Evolutionary conservation across 2,888 invertebrate species (phyloP).

Genomic region (Troilus luridus): DNA sequence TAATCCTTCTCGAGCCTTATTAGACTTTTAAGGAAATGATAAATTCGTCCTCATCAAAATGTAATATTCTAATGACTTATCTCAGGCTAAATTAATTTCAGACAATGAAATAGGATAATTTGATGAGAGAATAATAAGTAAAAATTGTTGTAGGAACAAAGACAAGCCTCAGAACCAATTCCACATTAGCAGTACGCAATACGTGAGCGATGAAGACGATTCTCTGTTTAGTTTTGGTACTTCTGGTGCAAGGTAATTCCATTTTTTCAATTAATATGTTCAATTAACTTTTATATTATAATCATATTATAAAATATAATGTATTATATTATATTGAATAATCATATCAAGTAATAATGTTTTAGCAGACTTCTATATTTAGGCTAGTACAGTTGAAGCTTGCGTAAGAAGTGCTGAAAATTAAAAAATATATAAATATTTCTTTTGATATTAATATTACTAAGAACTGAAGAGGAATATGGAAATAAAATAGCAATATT

Average conservation of each 20-base stretch:
- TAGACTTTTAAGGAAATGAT: background rate
- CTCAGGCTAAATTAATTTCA: background rate
- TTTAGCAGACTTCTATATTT: too few relatives aligned
- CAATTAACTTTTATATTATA: background rate
- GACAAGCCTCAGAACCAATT: background rate
- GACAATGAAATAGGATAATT: slow-evolving; percentile 15
- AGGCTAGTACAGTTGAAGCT: too few relatives aligned
- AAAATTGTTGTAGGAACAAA: background rate
- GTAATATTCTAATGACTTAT: background rate
- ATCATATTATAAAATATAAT: background rate
- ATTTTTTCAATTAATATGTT: background rate
- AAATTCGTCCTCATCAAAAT: background rate
- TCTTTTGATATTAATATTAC: too few relatives aligned
- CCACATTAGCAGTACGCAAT: background rate
- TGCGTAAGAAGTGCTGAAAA: too few relatives aligned
- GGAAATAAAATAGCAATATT: too few relatives aligned
- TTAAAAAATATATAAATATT: too few relatives aligned
- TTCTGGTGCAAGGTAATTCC: background rate
- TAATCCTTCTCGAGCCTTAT: background rate
- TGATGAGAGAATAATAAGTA: background rate
- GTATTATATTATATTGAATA: background rate
- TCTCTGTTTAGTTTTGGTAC: background rate
- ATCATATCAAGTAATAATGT: too few relatives aligned
- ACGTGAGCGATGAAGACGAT: background rate
- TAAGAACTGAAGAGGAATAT: too few relatives aligned